Evolutionary conservation across 2,888 invertebrate species (phyloP), one percentile per base, ranked within the genome.

Genomic region (Rhingia rostrata): DNA sequence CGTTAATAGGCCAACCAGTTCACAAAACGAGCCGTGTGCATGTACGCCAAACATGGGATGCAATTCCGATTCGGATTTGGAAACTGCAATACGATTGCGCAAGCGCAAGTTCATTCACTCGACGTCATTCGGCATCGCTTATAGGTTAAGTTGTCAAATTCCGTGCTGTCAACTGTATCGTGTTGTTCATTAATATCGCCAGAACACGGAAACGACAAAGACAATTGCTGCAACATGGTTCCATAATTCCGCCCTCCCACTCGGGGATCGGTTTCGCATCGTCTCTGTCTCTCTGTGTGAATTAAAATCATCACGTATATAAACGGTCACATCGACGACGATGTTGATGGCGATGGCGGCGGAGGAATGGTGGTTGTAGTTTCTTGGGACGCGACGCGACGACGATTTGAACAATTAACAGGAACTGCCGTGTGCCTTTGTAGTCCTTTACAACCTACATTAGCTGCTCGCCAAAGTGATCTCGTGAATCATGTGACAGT

Each of bases 401-500:
- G 75, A 84, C 54, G 75, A 84, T 80, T 66, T 45, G 80, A 84
- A 84, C 84, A 84, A 84, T 84, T 84, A 84, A 84, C 84, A 84
- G 84, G 80, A 84, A 84, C 80, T 80, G 84, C 84, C 56, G 60
- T 80, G 54, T 75, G 80, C 66, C 69, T 84, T 84, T 84, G 80
- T 84, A 75, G 74, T 80, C 80, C 66, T 66, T 66, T 83, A 79
- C 83, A 83, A 63, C 83, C 80, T 84, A 84, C 84, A 84, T 80
- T 75, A 80, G 80, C 69, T 79, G 72, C 45, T 47, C 64, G 70
- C 74, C 58, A 74, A 84, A 84, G 80, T 80, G 84, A 84, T 84
- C 84, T 84, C 84, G 84, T 84, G 84, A 84, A 84, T 84, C 80
- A 84, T 80, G 45, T 81, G 85, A 85, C 85, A 85, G 81, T 81